These are phyloP conservation scores for Aelia acuminata DNA, from an alignment of 2,888 invertebrate genomes.

Conservation along the genomic window DNA sequence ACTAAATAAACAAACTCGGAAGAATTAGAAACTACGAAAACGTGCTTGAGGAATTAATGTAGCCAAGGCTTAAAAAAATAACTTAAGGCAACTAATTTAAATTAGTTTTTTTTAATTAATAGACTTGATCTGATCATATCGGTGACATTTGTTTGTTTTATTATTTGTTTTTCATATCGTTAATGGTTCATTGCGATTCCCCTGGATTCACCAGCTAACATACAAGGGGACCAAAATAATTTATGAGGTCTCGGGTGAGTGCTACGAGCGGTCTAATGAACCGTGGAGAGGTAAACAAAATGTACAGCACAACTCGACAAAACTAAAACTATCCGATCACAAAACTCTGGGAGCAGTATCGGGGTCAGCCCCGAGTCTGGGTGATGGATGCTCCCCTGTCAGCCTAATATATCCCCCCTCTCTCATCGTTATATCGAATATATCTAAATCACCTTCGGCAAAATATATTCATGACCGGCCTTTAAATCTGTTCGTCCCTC, in stretches of 20 bases:
- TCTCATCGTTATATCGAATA: neutral
- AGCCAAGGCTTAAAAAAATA: too few relatives aligned
- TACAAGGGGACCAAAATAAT: neutral
- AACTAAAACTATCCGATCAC: neutral
- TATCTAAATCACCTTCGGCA: neutral
- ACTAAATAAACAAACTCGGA: too few relatives aligned
- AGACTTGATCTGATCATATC: too few relatives aligned
- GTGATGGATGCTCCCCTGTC: neutral
- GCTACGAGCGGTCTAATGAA: neutral
- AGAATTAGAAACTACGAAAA: too few relatives aligned
- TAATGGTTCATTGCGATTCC: too few relatives aligned
- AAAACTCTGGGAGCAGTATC: neutral
- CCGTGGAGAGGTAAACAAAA: neutral
- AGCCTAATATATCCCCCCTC: slow-evolving; percentile 6
- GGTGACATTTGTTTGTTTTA: too few relatives aligned
- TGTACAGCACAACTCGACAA: neutral
- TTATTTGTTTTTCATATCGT: too few relatives aligned
- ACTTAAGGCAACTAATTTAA: too few relatives aligned
- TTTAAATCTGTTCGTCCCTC: neutral
- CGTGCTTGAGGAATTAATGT: too few relatives aligned
- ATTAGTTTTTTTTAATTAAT: too few relatives aligned
- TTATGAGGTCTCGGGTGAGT: neutral
- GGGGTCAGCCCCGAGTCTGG: neutral
- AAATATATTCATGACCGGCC: slow-evolving; percentile 2
- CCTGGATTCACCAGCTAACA: too few relatives aligned